Evolutionary conservation across 2,113 vertebrate genomes (phyloP), one percentile per base, ranked within the genome.

Genomic region (Periophthalmus modestus): DNA sequence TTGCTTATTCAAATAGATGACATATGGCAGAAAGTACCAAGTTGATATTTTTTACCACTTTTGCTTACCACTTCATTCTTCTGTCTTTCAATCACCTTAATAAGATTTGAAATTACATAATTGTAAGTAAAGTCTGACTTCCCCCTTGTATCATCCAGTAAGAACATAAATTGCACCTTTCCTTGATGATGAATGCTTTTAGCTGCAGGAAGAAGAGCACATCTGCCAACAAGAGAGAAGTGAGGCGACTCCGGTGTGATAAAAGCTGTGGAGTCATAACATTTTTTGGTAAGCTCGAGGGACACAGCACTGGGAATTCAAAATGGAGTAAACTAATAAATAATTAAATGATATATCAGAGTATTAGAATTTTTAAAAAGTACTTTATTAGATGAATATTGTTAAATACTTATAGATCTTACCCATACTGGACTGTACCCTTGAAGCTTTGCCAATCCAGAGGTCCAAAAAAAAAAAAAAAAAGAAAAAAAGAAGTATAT

Each of bases 101-200:
- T 4, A 7, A 52, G 3, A 50, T 52, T 52, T 52, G 0, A 43
- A 43, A 43, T 43, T 9, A 43, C 10, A 9, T 43, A 43, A 43
- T 43, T 43, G 39, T 52, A 52, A 52, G 16, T 7, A 52, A 19
- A 18, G 6, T 19, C 5, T 23, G 1, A 12, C 54, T 55, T 24
- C 13, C 11, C 39, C 6, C 39, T 43, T 0, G 39, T 43, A 10
- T 10, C 39, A 43, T 43, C 10, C 19, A 10, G 9, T 59, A 28
- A 28, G 57, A 5, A 59, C 23, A 24, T 23, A 59, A 59, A 59
- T 23, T 7, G 74, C 4, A 76, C 33, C 76, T 85, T 78, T 80
- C 72, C 46, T 14, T 65, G 66, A 83, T 78, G 68, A 82, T 72
- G 72, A 76, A 78, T 23, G 72, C 67, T 73, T 80, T 87, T 74